Base-by-base conservation (phyloP, 2,888 invertebrate species). In the Drosophila algonquin region DNA sequence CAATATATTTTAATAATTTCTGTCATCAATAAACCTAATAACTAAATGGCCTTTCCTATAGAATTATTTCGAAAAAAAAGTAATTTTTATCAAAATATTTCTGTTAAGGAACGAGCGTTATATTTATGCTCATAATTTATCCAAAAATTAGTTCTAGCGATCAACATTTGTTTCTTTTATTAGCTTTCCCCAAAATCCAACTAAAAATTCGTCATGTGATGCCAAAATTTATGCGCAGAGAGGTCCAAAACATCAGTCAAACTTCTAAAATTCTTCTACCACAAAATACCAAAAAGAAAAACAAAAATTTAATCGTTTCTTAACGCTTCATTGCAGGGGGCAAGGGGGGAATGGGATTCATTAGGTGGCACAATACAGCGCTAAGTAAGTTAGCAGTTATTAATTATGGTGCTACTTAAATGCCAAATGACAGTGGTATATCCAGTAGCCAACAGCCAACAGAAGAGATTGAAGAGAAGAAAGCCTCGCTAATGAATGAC, bases 381-480 rank as follows among this genome's bases (percentile, higher is more conserved):
- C 74, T 84, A 80, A 81, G 74, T 86, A 70, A 82, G 79, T 86
- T 84, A 84, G 74, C 80, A 80, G 79, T 75, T 81, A 84, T 86
- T 84, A 81, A 84, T 81, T 81, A 73, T 57, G 73, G 18, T 16
- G 50, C 67, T 63, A 63, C 57, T 62, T 60, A 65, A 55, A 51
- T 58, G 46, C 24, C 46, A 59, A 59, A 57, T 52, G 58, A 30
- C 30, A 30, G 30, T 8, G 30, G 30, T 30, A 30, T 32, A 51
- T 21, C 53, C 48, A 16, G 51, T 63, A 65, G 54, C 80, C 83
- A 73, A 9, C 21, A 30, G 40, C 80, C 83, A 73, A 9, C 21
- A 30, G 40, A 30, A 35, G 2, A 12, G 14, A 32, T 2, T 27
- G 32, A 50, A 48, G 27, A 53, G 50, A 73, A 71, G 73, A 81